Conservation (phyloP, 2,113 vertebrate genomes). For the Danio rerio region GRCz12tu NC_133191.1:13324001-13324500, state of each 20-base stretch:
- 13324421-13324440: constrained; percentile 38
- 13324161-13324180: background rate
- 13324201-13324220: constrained; percentile 20
- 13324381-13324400: constrained; percentile 66
- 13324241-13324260: constrained; percentile 70
- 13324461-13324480: constrained; percentile 11
- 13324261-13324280: constrained; percentile 50
- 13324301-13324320: constrained; percentile 54
- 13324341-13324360: constrained; percentile 82
- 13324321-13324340: constrained; percentile 77
- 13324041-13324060: constrained; percentile 6
- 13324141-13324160: background rate
- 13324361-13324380: constrained; percentile 78
- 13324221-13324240: constrained; percentile 62
- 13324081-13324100: constrained; percentile 9
- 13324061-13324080: background rate
- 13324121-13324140: background rate
- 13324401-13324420: constrained; percentile 38
- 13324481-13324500: background rate
- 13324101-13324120: background rate
- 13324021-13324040: background rate
- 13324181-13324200: constrained; percentile 19
- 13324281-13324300: constrained; percentile 34
- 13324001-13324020: background rate
- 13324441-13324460: constrained; percentile 46